Evolutionary conservation across 2,113 vertebrate species (phyloP).

Genomic region (Aythya baeri): DNA sequence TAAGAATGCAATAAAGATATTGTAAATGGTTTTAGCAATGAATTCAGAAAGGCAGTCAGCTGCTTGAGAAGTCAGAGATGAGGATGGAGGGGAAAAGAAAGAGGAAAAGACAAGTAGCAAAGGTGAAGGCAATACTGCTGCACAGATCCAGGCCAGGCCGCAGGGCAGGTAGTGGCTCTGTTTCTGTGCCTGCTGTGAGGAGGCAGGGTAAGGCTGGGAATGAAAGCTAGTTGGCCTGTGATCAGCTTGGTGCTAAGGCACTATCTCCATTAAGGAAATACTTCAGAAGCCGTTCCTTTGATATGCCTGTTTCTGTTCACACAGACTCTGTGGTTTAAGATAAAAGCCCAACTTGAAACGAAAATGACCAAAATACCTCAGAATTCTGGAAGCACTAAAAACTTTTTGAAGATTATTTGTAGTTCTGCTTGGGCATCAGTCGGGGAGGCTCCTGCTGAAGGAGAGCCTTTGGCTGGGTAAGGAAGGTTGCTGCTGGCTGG

Average conservation of each 20-base stretch:
- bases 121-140: background rate
- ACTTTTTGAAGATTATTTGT: background rate
- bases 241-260: background rate
- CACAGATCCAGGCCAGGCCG: fast-evolving
- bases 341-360: background rate
- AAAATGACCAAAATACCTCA: background rate
- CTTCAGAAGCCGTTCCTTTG: background rate
- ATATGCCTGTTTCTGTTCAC: background rate
- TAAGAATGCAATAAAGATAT: background rate
- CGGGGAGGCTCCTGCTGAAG: background rate
- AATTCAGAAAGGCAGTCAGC: background rate
- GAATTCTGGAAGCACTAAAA: background rate
- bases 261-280: fast-evolving
- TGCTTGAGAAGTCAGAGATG: background rate
- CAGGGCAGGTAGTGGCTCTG: fast-evolving
- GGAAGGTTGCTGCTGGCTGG: background rate
- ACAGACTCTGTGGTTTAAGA: background rate
- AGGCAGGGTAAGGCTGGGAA: background rate
- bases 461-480: background rate
- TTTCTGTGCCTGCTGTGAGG: background rate
- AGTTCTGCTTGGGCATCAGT: background rate
- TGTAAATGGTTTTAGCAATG: background rate
- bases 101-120: background rate
- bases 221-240: fast-evolving
- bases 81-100: background rate